A percentile compares a stretch with the other conserved stretches of the same genome.
Conservation (phyloP, 2,797 vertebrate species). For the Cossypha niveicapilla region DNA sequence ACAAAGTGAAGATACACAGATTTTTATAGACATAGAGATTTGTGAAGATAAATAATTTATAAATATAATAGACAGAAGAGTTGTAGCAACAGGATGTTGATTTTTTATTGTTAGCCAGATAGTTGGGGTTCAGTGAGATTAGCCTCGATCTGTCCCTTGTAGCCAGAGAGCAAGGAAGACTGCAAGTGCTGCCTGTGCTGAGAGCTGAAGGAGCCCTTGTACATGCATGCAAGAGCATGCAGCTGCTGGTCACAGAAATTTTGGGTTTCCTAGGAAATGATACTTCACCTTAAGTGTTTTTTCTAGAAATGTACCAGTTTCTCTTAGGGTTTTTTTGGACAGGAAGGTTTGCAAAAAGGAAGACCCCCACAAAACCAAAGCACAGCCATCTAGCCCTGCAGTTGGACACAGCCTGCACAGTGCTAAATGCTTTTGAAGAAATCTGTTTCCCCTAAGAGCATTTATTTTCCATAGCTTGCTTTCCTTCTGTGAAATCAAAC, state of each 20-base stretch:
- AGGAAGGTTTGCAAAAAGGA: neutral
- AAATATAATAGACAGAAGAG: neutral
- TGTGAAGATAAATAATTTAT: neutral
- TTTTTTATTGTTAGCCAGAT: neutral
- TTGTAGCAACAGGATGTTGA: neutral
- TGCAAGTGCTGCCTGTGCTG: neutral
- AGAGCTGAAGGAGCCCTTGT: neutral
- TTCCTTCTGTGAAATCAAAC: neutral
- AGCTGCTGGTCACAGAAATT: neutral
- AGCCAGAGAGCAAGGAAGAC: neutral
- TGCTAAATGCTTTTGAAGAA: neutral
- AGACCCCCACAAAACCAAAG: neutral
- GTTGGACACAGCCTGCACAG: accelerated
- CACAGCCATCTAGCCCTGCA: neutral
- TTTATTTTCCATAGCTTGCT: neutral
- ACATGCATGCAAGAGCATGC: neutral
- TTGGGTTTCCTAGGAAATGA: neutral
- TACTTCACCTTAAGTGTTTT: neutral
- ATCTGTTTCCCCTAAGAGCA: neutral
- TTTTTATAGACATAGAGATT: neutral
- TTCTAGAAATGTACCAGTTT: neutral
- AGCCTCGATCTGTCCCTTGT: neutral
- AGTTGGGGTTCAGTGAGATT: neutral
- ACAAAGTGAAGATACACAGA: neutral
- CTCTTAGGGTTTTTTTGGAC: neutral